These are phyloP conservation scores for Corythornis vintsioides DNA, from an alignment of 2,113 vertebrate species.

Conservation along the genomic window DNA sequence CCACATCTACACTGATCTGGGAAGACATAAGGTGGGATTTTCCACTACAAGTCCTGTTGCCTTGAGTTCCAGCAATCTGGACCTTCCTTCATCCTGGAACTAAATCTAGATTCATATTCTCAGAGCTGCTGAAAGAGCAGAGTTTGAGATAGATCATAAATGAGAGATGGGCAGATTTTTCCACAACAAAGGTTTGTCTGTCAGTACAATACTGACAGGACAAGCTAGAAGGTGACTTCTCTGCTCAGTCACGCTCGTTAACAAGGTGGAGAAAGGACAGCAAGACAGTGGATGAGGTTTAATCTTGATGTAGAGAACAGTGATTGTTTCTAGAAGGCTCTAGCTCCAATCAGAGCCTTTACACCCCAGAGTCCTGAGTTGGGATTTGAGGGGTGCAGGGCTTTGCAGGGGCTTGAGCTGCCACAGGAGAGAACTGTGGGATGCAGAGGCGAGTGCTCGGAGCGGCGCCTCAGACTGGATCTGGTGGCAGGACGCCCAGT, in stretches of 20 bases:
- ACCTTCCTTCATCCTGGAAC: constrained; percentile 28
- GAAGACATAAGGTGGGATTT: constrained; percentile 44
- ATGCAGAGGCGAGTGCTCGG: neutral
- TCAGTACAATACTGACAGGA: neutral
- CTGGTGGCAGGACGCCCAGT: constrained; percentile 45
- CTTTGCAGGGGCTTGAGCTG: neutral
- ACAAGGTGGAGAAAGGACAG: neutral
- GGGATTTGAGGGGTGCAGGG: neutral
- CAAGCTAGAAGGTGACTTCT: neutral
- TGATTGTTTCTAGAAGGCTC: neutral
- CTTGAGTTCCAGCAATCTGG: constrained; percentile 25
- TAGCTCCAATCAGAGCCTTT: neutral
- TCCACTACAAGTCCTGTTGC: constrained; percentile 14
- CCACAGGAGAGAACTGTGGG: neutral
- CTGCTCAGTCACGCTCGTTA: neutral
- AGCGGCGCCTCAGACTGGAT: neutral
- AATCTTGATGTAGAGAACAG: neutral
- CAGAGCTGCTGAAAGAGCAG: neutral
- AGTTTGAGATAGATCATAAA: neutral
- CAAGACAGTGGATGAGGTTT: neutral
- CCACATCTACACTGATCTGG: constrained; percentile 4
- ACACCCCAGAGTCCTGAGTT: neutral
- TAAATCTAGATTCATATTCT: neutral
- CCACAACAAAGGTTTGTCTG: neutral
- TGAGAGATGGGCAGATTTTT: neutral